Conservation (phyloP, 2,797 vertebrate species). For the Staurois parvus region DNA sequence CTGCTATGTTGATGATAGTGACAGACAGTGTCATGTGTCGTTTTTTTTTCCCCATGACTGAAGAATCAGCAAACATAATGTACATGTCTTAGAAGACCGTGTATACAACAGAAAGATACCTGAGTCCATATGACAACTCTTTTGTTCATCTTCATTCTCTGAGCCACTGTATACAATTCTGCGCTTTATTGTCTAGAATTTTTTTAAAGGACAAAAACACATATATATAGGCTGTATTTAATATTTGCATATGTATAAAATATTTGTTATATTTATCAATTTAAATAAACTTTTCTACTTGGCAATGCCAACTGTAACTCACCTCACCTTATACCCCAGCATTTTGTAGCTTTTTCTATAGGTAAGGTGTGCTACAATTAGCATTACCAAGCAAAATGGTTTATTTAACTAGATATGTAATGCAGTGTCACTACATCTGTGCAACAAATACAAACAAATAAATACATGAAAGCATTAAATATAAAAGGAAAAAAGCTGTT, state of each 20-base stretch:
- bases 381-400: too few relatives aligned
- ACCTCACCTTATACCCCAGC: not conserved
- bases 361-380: too few relatives aligned
- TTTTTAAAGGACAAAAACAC: constrained; percentile 8
- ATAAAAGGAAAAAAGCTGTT: too few relatives aligned
- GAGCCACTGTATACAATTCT: constrained; percentile 29
- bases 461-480: too few relatives aligned
- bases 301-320: not conserved
- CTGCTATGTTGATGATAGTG: too few relatives aligned
- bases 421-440: too few relatives aligned
- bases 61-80: not conserved
- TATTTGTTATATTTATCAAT: not conserved
- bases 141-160: constrained; percentile 23
- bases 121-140: constrained; percentile 37
- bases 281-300: not conserved
- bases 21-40: not conserved
- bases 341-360: too few relatives aligned
- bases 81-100: not conserved
- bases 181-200: not conserved
- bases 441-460: too few relatives aligned
- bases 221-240: too few relatives aligned
- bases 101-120: constrained; percentile 28
- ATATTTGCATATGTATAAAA: not conserved
- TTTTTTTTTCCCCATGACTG: not conserved
- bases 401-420: too few relatives aligned